Conservation (phyloP, 2,888 invertebrate genomes). For the Latheticus oryzae region DNA sequence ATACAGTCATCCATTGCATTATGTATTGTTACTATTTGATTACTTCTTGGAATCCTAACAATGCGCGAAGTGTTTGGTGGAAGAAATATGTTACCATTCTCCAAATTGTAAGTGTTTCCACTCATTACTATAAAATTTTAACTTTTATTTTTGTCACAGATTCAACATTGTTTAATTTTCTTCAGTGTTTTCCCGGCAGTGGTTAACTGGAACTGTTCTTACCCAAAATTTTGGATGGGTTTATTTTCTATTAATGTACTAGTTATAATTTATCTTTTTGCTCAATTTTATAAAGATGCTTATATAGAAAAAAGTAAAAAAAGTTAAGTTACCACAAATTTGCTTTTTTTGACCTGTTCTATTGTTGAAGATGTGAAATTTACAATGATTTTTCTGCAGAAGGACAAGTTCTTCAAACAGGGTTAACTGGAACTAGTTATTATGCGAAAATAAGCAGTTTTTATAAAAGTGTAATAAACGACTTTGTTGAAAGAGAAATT, state of each 20-base stretch:
- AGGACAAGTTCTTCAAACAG: no score
- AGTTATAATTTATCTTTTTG: conserved; percentile 17
- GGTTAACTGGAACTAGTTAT: no score
- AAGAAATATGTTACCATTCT: conserved; percentile 87
- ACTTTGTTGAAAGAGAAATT: no score
- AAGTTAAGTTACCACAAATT: no score
- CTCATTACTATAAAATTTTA: no score
- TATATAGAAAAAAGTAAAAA: conserved; percentile 3
- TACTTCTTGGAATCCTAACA: conserved; percentile 76
- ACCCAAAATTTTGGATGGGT: conserved; percentile 17
- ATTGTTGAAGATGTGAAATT: no score
- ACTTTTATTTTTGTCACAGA: conserved; percentile 28
- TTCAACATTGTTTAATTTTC: conserved; percentile 19
- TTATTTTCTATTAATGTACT: conserved; percentile 6
- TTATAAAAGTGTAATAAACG: no score
- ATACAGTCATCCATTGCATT: conserved; percentile 9
- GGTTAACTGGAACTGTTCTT: conserved; percentile 10
- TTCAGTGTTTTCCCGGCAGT: conserved; percentile 7
- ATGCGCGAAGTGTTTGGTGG: conserved; percentile 82
- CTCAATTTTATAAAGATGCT: conserved; percentile 16
- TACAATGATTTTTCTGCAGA: no score
- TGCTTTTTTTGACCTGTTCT: no score
- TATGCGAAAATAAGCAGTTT: no score
- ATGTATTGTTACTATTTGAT: conserved; percentile 75
- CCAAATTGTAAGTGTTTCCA: conserved; percentile 78